A percentile compares a stretch with the other conserved stretches of the same genome.
phyloP scores from a whole-genome alignment of 2,797 vertebrate species.

The Gobio occitaniae region DNA sequence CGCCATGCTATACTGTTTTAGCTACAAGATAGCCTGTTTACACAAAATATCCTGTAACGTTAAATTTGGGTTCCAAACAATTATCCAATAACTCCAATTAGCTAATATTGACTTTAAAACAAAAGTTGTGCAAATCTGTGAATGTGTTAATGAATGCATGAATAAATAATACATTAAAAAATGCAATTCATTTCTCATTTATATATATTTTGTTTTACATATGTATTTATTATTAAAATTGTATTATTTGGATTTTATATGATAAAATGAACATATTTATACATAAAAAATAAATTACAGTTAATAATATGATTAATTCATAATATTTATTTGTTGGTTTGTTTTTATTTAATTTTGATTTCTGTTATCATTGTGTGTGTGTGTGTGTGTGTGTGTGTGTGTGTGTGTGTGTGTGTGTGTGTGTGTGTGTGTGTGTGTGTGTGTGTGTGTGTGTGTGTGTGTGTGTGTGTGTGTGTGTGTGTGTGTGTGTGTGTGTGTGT shows the following conservation, averaged over 20 bases:
- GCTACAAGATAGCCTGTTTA: background rate
- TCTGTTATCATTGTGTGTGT: no score
- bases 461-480: background rate
- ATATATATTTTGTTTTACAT: background rate
- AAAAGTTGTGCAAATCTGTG: conserved; percentile 11
- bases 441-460: background rate
- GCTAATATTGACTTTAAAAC: background rate
- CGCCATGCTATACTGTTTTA: background rate
- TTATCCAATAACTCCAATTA: background rate
- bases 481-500: no score
- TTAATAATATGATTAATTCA: background rate
- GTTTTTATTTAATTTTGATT: no score
- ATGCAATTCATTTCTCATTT: background rate
- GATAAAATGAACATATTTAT: background rate
- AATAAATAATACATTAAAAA: background rate
- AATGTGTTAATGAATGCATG: conserved; percentile 19
- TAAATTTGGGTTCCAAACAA: background rate
- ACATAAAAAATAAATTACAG: background rate
- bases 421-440: background rate
- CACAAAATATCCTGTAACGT: background rate
- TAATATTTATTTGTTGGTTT: background rate
- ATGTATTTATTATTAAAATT: background rate
- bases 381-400: background rate
- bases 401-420: background rate
- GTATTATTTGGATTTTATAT: background rate